Conservation (phyloP, 2,888 invertebrate genomes). For the Latrodectus hesperus region DNA sequence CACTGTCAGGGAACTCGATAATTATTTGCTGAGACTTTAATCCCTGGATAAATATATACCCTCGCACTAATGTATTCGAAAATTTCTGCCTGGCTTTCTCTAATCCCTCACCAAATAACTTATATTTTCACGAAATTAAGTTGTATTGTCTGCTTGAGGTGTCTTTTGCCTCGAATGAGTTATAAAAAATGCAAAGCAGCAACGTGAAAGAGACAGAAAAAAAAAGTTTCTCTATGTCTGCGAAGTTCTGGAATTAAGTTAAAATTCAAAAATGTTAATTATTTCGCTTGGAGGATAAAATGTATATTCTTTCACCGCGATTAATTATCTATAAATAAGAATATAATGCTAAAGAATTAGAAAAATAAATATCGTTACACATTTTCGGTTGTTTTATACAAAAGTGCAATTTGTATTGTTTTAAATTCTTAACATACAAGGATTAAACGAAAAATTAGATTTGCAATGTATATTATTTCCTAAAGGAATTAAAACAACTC, state of each 20-base stretch:
- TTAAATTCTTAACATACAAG: no score
- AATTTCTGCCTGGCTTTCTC: slow-evolving; percentile 43
- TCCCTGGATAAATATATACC: slow-evolving; percentile 57
- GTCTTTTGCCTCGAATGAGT: no score
- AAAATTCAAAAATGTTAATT: slow-evolving; percentile 10
- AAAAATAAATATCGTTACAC: background rate
- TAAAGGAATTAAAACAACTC: no score
- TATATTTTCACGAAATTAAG: slow-evolving; percentile 24
- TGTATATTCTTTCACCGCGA: background rate
- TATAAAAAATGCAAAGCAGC: no score
- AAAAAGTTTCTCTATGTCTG: background rate
- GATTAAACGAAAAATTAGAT: no score
- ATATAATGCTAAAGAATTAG: background rate
- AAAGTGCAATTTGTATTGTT: no score
- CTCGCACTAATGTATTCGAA: slow-evolving; percentile 44
- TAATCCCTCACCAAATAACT: slow-evolving; percentile 48
- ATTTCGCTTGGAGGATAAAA: background rate
- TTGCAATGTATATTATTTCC: no score
- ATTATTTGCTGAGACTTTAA: slow-evolving; percentile 66
- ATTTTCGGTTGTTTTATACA: no score
- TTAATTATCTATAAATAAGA: slow-evolving; percentile 3
- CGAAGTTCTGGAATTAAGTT: slow-evolving; percentile 16
- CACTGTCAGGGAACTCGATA: slow-evolving; percentile 39
- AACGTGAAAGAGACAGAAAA: background rate
- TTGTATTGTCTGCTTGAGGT: slow-evolving; percentile 15